Evolutionary conservation across 2,113 vertebrate species (phyloP).

Genomic region (Alexandromys fortis): DNA sequence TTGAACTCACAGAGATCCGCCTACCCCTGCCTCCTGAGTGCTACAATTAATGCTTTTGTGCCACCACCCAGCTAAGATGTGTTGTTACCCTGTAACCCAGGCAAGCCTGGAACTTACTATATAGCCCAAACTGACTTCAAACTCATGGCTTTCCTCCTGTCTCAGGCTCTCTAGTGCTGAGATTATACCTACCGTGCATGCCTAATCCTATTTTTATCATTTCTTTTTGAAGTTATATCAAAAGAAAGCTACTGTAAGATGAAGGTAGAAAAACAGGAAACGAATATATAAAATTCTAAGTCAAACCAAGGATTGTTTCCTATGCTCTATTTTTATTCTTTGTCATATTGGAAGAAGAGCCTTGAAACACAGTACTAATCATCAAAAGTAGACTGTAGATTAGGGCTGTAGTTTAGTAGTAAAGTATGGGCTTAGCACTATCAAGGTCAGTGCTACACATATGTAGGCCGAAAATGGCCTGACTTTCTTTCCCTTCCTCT

Average conservation of each 20-base stretch:
- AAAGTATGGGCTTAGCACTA: not conserved
- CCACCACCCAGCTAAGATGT: not conserved
- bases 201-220: not conserved
- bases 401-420: not conserved
- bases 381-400: not conserved
- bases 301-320: constrained; percentile 55
- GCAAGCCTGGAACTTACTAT: not conserved
- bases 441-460: not conserved
- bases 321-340: constrained; percentile 41
- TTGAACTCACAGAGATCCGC: not conserved
- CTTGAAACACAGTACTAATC: constrained; percentile 56
- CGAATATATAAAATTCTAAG: constrained; percentile 68
- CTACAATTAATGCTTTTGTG: not conserved
- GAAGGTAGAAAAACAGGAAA: constrained; percentile 72
- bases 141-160: not conserved
- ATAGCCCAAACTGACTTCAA: not conserved
- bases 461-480: not conserved
- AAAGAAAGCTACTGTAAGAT: constrained; percentile 8
- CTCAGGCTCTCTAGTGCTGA: not conserved
- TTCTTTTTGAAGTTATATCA: constrained; percentile 58
- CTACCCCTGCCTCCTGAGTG: not conserved
- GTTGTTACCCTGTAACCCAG: not conserved
- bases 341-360: constrained; percentile 17
- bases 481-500: not conserved
- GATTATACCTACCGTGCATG: not conserved